Percentiles rank a stretch among this genome's conserved stretches.
These are phyloP conservation scores for Proteles cristata DNA, from an alignment of 2,113 vertebrate genomes.

Conservation along the genomic window DNA sequence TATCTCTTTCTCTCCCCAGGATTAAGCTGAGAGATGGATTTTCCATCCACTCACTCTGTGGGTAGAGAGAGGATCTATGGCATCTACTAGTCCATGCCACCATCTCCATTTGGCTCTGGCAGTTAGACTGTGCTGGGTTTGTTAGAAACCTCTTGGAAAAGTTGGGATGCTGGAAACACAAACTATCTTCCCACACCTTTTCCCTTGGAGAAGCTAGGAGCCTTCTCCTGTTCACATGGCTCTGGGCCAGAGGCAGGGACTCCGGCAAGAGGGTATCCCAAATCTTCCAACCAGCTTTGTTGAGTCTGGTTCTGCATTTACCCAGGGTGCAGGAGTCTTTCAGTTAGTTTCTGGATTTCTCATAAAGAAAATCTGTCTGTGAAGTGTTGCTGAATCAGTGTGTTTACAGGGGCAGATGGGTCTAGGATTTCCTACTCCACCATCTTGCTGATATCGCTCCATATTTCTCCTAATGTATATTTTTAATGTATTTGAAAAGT, in stretches of 20 bases:
- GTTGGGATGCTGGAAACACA: background rate
- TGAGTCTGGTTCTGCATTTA: background rate
- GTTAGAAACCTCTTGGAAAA: background rate
- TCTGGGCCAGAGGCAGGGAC: background rate
- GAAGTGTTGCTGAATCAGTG: background rate
- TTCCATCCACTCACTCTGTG: background rate
- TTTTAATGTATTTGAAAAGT: background rate
- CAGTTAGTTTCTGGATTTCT: background rate
- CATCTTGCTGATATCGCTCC: background rate
- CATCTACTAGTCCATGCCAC: background rate
- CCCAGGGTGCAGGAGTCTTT: background rate
- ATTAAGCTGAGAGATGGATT: background rate
- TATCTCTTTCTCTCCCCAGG: background rate
- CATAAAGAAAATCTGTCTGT: background rate
- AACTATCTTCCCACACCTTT: background rate
- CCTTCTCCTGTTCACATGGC: background rate
- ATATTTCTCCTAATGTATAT: background rate
- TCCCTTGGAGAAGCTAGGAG: background rate
- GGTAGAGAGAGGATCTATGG: background rate
- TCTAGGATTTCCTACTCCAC: background rate
- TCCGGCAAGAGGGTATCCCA: background rate
- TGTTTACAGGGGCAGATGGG: background rate
- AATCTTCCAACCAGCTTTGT: background rate
- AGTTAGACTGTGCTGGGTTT: background rate
- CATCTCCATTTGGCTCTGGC: background rate